phyloP scores from a whole-genome alignment of 2,797 vertebrate species.

The Pachyuromys duprasi region DNA sequence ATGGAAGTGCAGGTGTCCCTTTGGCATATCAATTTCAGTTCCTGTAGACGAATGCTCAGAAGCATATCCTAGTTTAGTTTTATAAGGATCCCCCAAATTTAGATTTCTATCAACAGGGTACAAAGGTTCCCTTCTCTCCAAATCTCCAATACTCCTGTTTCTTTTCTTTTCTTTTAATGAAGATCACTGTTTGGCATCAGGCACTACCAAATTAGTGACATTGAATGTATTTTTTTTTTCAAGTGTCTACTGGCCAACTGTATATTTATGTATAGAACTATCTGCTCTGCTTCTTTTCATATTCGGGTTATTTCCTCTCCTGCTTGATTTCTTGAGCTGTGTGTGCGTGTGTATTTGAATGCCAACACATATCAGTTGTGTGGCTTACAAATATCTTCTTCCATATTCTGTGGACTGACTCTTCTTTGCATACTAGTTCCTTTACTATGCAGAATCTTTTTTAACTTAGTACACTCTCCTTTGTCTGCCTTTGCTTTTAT shows the following conservation, averaged over 20 bases:
- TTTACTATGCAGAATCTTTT: neutral
- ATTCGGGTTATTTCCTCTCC: neutral
- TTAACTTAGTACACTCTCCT: neutral
- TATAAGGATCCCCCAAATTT: neutral
- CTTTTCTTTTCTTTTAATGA: neutral
- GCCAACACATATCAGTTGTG: neutral
- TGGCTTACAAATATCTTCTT: slow-evolving; percentile 6
- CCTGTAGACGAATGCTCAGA: neutral
- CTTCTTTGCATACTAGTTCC: neutral
- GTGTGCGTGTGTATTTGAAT: neutral
- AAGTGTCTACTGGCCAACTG: neutral
- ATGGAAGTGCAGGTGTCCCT: neutral
- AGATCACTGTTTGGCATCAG: neutral
- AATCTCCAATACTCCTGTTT: neutral
- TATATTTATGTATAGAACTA: neutral
- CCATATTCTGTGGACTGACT: neutral
- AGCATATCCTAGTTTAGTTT: neutral
- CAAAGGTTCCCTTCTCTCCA: neutral
- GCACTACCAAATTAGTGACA: neutral
- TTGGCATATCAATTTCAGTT: neutral
- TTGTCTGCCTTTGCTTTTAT: neutral
- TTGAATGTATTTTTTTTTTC: neutral
- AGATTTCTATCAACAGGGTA: neutral
- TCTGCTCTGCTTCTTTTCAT: neutral
- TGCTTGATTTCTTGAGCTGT: neutral